A percentile compares a stretch with the other conserved stretches of the same genome.
Evolutionary conservation across 2,797 vertebrate species (phyloP).

Genomic region (Pangasius mekongensis): DNA sequence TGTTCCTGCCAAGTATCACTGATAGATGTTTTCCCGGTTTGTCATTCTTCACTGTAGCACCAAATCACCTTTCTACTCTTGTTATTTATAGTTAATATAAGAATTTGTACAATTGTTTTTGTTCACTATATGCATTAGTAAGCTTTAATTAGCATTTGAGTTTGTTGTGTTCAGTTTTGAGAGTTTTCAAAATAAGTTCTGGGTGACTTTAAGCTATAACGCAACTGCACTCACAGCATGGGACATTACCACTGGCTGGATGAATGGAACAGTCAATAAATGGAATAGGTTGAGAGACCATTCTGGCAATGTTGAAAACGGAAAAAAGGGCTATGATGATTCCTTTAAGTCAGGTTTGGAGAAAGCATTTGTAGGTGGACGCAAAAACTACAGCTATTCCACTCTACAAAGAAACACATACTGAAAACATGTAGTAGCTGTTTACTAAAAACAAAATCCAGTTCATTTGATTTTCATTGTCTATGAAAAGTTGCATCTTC

Average conservation of each 20-base stretch:
- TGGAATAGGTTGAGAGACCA: background rate
- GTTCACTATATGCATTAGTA: background rate
- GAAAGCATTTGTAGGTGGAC: conserved; percentile 46
- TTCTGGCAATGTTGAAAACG: conserved; percentile 9
- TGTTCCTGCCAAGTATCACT: background rate
- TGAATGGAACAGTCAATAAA: conserved; percentile 16
- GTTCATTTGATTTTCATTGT: conserved; percentile 26
- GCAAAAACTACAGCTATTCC: conserved; percentile 27
- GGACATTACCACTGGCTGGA: conserved; percentile 24
- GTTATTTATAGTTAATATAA: background rate
- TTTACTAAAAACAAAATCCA: conserved; percentile 22
- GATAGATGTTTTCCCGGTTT: background rate
- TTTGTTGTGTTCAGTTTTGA: background rate
- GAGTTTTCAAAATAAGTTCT: conserved; percentile 1
- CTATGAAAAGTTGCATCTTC: background rate
- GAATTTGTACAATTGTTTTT: background rate
- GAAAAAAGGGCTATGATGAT: conserved; percentile 26
- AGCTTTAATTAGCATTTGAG: background rate
- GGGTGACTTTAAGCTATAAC: conserved; percentile 20
- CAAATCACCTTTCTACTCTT: background rate
- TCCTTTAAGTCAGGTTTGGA: conserved; percentile 35
- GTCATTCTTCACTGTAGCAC: background rate
- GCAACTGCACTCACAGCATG: conserved; percentile 28
- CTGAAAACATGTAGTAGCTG: conserved; percentile 10
- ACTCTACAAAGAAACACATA: conserved; percentile 13